phyloP scores from a whole-genome alignment of 2,113 vertebrate species.

The Xyliphius kryptos region DNA sequence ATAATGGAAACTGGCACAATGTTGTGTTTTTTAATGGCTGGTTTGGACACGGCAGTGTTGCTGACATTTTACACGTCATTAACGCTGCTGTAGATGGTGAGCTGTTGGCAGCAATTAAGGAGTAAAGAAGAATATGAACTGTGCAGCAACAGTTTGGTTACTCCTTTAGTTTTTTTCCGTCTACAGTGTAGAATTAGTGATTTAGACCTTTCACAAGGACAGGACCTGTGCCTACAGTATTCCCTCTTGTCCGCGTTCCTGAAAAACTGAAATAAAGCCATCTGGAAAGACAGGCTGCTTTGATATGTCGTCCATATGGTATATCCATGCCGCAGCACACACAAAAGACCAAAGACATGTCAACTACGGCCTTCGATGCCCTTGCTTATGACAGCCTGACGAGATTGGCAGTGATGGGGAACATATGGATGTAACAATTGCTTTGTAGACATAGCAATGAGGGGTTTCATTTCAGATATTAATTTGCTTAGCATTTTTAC shows the following conservation, averaged over 20 bases:
- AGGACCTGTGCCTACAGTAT: constrained; percentile 4
- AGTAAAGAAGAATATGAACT: too few relatives aligned
- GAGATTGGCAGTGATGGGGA: background rate
- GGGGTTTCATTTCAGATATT: background rate
- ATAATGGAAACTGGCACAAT: too few relatives aligned
- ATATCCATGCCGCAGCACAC: constrained; percentile 20
- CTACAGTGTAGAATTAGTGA: too few relatives aligned
- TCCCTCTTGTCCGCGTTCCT: background rate
- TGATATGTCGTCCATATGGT: constrained; percentile 34
- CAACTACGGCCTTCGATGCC: constrained; percentile 13
- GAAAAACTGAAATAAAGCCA: constrained; percentile 15
- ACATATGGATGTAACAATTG: constrained; percentile 9
- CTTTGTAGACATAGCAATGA: background rate
- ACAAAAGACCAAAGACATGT: constrained; percentile 28
- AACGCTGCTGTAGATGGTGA: too few relatives aligned
- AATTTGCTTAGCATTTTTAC: background rate
- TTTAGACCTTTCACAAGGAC: constrained; percentile 6
- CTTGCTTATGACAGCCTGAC: constrained; percentile 11
- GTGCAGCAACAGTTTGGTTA: too few relatives aligned
- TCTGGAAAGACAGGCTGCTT: constrained; percentile 25
- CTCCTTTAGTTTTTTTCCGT: too few relatives aligned
- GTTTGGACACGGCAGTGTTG: too few relatives aligned
- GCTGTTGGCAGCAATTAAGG: too few relatives aligned
- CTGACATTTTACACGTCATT: too few relatives aligned
- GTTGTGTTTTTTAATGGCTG: too few relatives aligned